phyloP scores from a whole-genome alignment of 2,797 vertebrate species.

The Podarcis lilfordi region DNA sequence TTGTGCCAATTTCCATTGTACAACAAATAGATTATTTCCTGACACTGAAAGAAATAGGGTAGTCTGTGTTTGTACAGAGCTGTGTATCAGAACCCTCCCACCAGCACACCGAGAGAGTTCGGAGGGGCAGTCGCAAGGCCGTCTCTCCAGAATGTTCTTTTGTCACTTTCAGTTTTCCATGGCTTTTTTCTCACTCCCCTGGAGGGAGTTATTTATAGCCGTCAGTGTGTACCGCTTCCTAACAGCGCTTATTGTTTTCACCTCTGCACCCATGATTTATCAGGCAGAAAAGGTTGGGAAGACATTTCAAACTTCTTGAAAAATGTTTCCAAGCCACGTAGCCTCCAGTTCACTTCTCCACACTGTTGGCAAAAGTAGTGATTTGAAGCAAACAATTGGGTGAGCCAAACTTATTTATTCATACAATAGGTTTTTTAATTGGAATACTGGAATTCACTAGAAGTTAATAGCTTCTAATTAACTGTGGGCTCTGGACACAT shows the following conservation, averaged over 20 bases:
- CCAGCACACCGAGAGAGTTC: constrained; percentile 14
- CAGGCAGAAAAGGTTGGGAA: constrained; percentile 9
- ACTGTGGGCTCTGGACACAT: not conserved
- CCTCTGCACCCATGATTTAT: constrained; percentile 29
- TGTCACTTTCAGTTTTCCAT: constrained; percentile 14
- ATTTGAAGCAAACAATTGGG: not conserved
- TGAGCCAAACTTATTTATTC: not conserved
- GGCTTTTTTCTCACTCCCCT: constrained; percentile 4
- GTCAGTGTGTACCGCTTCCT: not conserved
- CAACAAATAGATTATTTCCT: not conserved
- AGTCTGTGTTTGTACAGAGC: not conserved
- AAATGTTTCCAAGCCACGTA: not conserved
- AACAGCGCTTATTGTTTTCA: constrained; percentile 21
- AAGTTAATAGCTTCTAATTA: not conserved
- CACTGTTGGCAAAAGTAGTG: not conserved
- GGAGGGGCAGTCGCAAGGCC: not conserved
- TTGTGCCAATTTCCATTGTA: not conserved
- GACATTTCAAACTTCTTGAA: constrained; percentile 17
- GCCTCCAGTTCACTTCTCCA: not conserved
- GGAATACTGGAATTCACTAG: not conserved
- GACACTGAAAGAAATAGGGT: not conserved
- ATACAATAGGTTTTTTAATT: not conserved
- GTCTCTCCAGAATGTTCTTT: not conserved
- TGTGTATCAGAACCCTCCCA: not conserved
- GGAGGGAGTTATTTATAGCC: constrained; percentile 23